These are phyloP conservation scores for Dipodomys ordii DNA, from an alignment of 2,113 vertebrate genomes.

Conservation along the genomic window DNA sequence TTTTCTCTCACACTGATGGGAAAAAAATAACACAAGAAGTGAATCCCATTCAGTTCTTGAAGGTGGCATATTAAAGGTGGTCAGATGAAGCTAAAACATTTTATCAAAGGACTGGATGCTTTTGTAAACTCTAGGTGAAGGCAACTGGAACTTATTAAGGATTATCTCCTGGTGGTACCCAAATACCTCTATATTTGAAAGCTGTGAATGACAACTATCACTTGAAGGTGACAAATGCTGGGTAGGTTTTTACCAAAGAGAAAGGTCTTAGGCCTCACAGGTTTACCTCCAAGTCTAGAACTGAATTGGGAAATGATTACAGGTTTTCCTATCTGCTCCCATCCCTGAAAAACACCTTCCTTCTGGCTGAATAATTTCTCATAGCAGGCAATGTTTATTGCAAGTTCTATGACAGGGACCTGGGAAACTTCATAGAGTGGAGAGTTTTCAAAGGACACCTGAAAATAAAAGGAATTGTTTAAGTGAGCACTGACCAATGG, in stretches of 20 bases:
- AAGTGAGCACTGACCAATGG: neutral
- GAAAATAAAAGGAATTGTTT: conserved; percentile 31
- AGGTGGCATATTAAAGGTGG: neutral
- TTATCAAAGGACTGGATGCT: conserved; percentile 2
- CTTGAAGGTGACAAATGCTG: conserved; percentile 48
- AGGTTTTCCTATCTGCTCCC: neutral
- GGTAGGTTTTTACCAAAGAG: conserved; percentile 35
- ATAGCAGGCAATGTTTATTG: neutral
- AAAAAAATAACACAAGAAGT: conserved; percentile 41
- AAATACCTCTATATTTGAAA: conserved; percentile 24
- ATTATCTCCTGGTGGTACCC: neutral
- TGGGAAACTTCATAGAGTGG: conserved; percentile 18
- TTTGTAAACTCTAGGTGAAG: neutral
- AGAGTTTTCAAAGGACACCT: conserved; percentile 26
- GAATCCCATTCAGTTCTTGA: neutral
- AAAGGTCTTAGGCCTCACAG: neutral
- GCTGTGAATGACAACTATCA: neutral
- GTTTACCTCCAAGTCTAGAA: neutral
- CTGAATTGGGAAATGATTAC: neutral
- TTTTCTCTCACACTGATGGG: neutral
- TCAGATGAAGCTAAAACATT: neutral
- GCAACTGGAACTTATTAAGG: conserved; percentile 6
- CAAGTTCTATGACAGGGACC: neutral
- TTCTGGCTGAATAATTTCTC: conserved; percentile 14
- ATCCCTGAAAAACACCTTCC: conserved; percentile 1